Evolutionary conservation across 2,888 invertebrate genomes (phyloP), one percentile per base, ranked within the genome.

Genomic region (Carterocephalus palaemon): DNA sequence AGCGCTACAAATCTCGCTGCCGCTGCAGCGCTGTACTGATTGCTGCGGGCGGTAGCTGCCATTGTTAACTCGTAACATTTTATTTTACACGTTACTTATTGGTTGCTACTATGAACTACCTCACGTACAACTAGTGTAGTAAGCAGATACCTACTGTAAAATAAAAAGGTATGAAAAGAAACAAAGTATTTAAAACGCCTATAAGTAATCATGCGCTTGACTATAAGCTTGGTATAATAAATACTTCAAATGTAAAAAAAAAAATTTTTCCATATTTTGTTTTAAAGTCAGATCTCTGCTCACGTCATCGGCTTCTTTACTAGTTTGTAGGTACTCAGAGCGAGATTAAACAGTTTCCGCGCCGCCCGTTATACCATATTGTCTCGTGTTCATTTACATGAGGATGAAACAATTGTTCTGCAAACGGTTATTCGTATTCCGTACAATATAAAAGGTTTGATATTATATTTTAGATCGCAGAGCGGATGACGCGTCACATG

Each of bases 301-400:
- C n/a, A n/a, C n/a, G n/a, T n/a, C n/a, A n/a, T n/a, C n/a, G n/a
- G n/a, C n/a, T n/a, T n/a, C 32, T 33, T 41, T 19, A 41, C 33
- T 41, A 15, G 15, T 8, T 16, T 7, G 4, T 4, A 20, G 24
- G 15, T 52, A 48, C 51, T 49, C 62, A 61, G 64, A 63, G 73
- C 70, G 72, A 77, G 76, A 80, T 82, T 80, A 81, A 77, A 78
- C 75, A 70, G 76, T 76, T 75, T 72, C 72, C 68, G 69, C 66
- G 66, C 60, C 61, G 61, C 59, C n/a, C 68, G 66, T 64, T 70
- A 72, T 70, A 63, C 61, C 53, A 53, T 63, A 59, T 42, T 42
- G 42, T 42, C 34, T 34, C 57, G 57, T 59, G 50, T 55, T 52
- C 59, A 53, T 61, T 54, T 52, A 47, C 52, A 50, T 38, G 49